Evolutionary conservation across 2,113 vertebrate genomes (phyloP).

Genomic region (Psittacula cyanocephala): DNA sequence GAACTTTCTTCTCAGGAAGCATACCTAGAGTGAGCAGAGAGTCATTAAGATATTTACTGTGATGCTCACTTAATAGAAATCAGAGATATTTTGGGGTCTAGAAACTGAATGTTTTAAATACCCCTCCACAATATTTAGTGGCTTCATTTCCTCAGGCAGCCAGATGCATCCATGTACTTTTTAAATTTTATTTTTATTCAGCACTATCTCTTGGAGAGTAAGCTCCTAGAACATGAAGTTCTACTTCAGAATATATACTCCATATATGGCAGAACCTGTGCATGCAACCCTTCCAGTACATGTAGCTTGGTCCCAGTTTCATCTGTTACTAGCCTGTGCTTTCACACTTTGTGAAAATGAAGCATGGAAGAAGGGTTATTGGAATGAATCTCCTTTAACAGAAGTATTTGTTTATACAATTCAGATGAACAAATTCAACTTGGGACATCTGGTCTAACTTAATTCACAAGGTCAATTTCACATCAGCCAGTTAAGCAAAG

Average conservation of each 20-base stretch:
- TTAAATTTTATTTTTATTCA: background rate
- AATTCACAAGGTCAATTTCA: background rate
- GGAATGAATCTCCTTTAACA: background rate
- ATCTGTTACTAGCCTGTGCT: background rate
- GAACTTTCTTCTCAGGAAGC: constrained; percentile 45
- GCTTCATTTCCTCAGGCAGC: background rate
- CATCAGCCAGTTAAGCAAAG: background rate
- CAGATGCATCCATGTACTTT: background rate
- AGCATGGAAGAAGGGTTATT: background rate
- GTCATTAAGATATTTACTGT: background rate
- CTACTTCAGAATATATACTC: background rate
- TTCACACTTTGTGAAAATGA: background rate
- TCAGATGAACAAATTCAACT: background rate
- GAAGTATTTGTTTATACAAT: background rate
- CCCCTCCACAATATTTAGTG: background rate
- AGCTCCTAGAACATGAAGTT: background rate
- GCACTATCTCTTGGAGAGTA: background rate
- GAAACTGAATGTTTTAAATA: background rate
- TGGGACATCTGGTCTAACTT: background rate
- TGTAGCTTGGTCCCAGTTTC: background rate
- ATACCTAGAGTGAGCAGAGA: constrained; percentile 64
- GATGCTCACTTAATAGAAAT: background rate
- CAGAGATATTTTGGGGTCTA: background rate
- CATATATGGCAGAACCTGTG: background rate
- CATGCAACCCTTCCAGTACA: background rate